A percentile compares a stretch with the other conserved stretches of the same genome.
phyloP scores from a whole-genome alignment of 2,113 vertebrate genomes.

The Manacus vitellinus region DNA sequence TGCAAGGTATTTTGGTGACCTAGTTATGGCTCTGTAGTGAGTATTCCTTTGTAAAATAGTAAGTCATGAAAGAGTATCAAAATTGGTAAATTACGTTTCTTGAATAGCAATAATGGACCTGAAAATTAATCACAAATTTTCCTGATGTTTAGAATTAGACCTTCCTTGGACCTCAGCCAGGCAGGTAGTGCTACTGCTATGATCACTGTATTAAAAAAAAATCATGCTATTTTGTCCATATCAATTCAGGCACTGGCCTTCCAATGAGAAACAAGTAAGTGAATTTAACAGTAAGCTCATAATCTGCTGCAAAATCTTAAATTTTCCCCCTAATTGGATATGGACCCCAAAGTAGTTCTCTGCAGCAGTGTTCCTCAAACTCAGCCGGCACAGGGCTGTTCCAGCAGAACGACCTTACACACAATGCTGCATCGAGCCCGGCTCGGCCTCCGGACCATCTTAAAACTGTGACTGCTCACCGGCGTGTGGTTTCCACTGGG shows the following conservation, averaged over 20 bases:
- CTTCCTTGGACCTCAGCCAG: not conserved
- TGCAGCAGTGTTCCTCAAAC: rapidly evolving
- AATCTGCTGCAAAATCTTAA: not conserved
- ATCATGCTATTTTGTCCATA: not conserved
- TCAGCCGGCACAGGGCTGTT: not conserved
- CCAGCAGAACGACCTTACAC: rapidly evolving
- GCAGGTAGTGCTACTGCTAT: not conserved
- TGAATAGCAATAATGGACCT: not conserved
- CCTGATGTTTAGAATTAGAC: not conserved
- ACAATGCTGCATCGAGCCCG: rapidly evolving
- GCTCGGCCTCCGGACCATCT: rapidly evolving
- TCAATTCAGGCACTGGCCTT: not conserved
- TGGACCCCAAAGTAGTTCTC: rapidly evolving
- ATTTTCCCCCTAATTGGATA: not conserved
- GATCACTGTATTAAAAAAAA: not conserved
- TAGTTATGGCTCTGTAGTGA: not conserved
- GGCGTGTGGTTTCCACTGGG: rapidly evolving
- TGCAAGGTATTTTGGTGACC: not conserved
- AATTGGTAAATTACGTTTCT: not conserved
- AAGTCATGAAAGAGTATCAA: not conserved
- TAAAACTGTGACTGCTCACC: rapidly evolving
- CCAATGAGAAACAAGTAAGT: not conserved
- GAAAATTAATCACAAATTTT: not conserved
- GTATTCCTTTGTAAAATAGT: not conserved
- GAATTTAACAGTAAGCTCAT: not conserved